These are phyloP conservation scores for Anableps anableps DNA, from an alignment of 2,797 vertebrate species.

Conservation along the genomic window DNA sequence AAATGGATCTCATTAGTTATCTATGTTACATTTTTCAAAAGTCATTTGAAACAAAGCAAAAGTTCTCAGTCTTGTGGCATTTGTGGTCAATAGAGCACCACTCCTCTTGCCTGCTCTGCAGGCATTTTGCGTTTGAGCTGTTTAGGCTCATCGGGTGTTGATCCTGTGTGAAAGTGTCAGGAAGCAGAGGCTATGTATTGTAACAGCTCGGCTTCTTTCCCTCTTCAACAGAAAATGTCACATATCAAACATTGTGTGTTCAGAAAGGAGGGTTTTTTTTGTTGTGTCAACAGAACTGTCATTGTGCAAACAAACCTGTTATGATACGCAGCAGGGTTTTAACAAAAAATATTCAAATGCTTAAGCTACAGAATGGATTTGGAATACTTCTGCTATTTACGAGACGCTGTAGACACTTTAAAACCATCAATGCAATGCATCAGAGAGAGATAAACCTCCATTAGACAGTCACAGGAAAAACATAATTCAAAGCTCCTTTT, in stretches of 20 bases:
- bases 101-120: background rate
- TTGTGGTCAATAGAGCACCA: background rate
- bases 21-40: background rate
- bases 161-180: background rate
- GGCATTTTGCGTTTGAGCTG: background rate
- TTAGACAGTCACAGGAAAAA: constrained; percentile 13
- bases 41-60: background rate
- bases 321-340: background rate
- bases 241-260: background rate
- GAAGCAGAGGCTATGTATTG: background rate
- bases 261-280: background rate
- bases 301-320: background rate
- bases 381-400: background rate
- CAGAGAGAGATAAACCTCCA: constrained; percentile 15
- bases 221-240: background rate
- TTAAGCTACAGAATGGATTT: background rate
- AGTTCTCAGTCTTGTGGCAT: background rate
- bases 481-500: constrained; percentile 11
- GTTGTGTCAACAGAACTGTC: background rate
- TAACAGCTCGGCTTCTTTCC: background rate
- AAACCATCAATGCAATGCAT: constrained; percentile 19
- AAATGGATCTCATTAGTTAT: background rate
- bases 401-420: background rate
- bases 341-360: background rate
- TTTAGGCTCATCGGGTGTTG: background rate